phyloP scores from a whole-genome alignment of 2,888 invertebrate genomes.

The Limnephilus rhombicus region DNA sequence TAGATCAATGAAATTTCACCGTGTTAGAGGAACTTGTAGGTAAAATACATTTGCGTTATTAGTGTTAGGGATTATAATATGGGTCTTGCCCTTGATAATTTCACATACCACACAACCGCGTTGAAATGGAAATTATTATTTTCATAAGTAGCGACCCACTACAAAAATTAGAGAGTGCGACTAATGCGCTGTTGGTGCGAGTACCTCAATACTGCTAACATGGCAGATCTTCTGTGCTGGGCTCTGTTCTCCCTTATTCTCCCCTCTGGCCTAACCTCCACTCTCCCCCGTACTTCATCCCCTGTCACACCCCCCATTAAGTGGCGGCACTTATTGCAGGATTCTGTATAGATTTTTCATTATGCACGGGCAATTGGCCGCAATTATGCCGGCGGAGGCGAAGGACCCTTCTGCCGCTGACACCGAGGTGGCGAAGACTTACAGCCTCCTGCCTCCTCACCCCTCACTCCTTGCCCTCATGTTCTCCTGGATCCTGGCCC shows the following conservation, averaged over 20 bases:
- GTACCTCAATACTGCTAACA: background rate
- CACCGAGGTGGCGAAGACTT: constrained; percentile 4
- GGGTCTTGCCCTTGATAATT: background rate
- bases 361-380: constrained; percentile 56
- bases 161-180: background rate
- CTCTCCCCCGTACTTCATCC: background rate
- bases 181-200: background rate
- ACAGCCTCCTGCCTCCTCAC: background rate
- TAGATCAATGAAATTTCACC: too few species aligned
- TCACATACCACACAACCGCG: background rate
- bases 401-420: constrained; percentile 22
- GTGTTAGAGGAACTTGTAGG: too few species aligned
- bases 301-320: constrained; percentile 32
- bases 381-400: constrained; percentile 53
- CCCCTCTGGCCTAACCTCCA: background rate
- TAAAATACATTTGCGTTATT: too few species aligned
- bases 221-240: background rate
- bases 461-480: background rate
- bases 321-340: constrained; percentile 44
- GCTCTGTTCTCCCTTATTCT: too few species aligned
- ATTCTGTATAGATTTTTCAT: constrained; percentile 58
- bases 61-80: too few species aligned
- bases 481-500: background rate
- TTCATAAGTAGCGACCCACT: background rate
- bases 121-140: background rate